Evolutionary conservation across 1,140 invertebrate genomes (phyloP).

Genomic region (Coenobita brevimanus): DNA sequence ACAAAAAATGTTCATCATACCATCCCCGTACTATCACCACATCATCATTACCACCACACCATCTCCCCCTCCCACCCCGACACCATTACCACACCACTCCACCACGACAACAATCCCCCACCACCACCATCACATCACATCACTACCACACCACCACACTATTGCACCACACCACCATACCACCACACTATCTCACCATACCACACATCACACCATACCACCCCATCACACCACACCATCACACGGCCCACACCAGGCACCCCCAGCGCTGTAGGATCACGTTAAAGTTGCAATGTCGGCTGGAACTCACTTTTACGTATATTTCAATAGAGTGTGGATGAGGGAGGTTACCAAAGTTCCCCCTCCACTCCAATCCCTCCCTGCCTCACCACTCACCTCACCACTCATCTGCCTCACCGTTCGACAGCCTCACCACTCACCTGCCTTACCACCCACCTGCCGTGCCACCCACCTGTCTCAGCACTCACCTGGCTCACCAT

Average conservation of each 20-base stretch:
- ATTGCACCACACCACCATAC: too few relatives aligned
- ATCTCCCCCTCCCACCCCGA: neutral
- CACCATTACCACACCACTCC: too few relatives aligned
- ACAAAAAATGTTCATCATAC: slow-evolving; percentile 4
- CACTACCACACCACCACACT: too few relatives aligned
- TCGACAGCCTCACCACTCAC: too few relatives aligned
- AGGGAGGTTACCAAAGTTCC: neutral
- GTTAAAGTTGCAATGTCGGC: slow-evolving; percentile 5
- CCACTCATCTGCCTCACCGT: too few relatives aligned
- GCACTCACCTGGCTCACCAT: too few relatives aligned
- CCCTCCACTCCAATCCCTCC: neutral
- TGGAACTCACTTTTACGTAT: slow-evolving; percentile 12
- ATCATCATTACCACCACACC: neutral
- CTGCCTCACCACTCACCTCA: neutral
- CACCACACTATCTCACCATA: too few relatives aligned
- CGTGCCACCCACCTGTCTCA: too few relatives aligned
- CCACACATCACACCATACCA: too few relatives aligned
- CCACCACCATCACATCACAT: slow-evolving; percentile 1
- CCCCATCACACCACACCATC: neutral
- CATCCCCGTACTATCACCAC: neutral
- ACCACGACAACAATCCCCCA: too few relatives aligned
- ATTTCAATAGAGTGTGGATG: slow-evolving; percentile 14
- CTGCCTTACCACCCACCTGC: neutral
- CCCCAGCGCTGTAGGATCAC: slow-evolving; percentile 12
- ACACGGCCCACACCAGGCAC: neutral